These are phyloP conservation scores for Lithosia quadra DNA, from an alignment of 2,888 invertebrate species.

Conservation along the genomic window DNA sequence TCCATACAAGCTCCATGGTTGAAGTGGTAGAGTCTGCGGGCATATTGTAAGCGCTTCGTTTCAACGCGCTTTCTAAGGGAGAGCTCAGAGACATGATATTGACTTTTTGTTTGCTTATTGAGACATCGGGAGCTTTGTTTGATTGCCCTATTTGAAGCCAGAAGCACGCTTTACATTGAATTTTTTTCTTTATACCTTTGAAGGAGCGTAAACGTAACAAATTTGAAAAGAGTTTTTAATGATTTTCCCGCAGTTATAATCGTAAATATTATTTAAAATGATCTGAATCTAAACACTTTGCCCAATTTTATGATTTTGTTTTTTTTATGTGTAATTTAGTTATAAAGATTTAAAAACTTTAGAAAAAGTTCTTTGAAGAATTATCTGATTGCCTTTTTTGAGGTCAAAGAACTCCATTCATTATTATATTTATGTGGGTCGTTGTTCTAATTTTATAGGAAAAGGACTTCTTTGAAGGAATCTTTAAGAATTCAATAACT, in stretches of 20 bases:
- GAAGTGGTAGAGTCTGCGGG: conserved; percentile 75
- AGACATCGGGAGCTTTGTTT: conserved; percentile 48
- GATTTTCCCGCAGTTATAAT: background rate
- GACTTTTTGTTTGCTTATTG: conserved; percentile 70
- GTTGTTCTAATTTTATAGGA: background rate
- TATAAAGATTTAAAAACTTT: background rate
- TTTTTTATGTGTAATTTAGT: too few relatives aligned
- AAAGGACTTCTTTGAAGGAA: background rate
- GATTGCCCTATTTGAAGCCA: conserved; percentile 40
- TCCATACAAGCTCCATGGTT: conserved; percentile 46
- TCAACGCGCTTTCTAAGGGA: conserved; percentile 63
- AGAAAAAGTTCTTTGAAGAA: background rate
- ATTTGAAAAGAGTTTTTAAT: background rate
- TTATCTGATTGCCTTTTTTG: background rate
- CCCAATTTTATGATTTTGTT: too few relatives aligned
- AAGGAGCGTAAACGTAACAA: background rate
- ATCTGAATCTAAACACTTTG: too few relatives aligned
- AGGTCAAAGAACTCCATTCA: background rate
- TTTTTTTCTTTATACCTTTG: conserved; percentile 19
- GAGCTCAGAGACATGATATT: conserved; percentile 53
- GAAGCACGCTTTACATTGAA: conserved; percentile 31
- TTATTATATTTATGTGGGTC: conserved; percentile 3
- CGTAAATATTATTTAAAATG: too few relatives aligned
- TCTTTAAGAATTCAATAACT: background rate
- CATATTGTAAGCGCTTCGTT: conserved; percentile 68